Evolutionary conservation across 2,888 invertebrate species (phyloP).

Genomic region (Archaeoteleia sp.): DNA sequence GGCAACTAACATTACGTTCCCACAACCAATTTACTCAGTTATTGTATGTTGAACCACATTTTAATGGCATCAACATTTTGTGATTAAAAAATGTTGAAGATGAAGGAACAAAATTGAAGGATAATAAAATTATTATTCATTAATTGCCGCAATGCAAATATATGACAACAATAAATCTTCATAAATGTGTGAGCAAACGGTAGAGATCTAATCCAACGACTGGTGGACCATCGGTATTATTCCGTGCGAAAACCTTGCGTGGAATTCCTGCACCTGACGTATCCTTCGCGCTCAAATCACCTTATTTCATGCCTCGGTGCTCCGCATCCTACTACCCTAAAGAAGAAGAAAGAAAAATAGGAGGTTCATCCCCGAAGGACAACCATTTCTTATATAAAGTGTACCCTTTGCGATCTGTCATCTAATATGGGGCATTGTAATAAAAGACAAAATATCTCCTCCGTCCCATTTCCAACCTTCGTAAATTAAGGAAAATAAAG

Average conservation of each 20-base stretch:
- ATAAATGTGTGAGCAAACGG: constrained; percentile 32
- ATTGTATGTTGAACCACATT: too few relatives aligned
- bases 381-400: constrained; percentile 33
- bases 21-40: too few relatives aligned
- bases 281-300: constrained; percentile 56
- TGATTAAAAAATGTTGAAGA: too few relatives aligned
- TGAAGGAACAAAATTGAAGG: too few relatives aligned
- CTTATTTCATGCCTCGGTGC: constrained; percentile 60
- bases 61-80: too few relatives aligned
- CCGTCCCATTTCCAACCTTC: neutral
- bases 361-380: constrained; percentile 43
- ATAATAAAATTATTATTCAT: too few relatives aligned
- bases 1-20: too few relatives aligned
- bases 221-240: constrained; percentile 25
- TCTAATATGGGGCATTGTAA: constrained; percentile 18
- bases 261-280: constrained; percentile 57
- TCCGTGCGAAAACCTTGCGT: constrained; percentile 39
- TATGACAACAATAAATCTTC: constrained; percentile 5
- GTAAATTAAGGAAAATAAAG: neutral
- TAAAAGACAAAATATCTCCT: constrained; percentile 13
- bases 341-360: constrained; percentile 55
- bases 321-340: constrained; percentile 53
- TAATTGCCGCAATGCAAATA: neutral
- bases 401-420: constrained; percentile 35
- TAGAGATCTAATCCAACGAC: constrained; percentile 27